These are phyloP conservation scores for Silurus glanis DNA, from an alignment of 2,113 vertebrate species.

Conservation along the genomic window DNA sequence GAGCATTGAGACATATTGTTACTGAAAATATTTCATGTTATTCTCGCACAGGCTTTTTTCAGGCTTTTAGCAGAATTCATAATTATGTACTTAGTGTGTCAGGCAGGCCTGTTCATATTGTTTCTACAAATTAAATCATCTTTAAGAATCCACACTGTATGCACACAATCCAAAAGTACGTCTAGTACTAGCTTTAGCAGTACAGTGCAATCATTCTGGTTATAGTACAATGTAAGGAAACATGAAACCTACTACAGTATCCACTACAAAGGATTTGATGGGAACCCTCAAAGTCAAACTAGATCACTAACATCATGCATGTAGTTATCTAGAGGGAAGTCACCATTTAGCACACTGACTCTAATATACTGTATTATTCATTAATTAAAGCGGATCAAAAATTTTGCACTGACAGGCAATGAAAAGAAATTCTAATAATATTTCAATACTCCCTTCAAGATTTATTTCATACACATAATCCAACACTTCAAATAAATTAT, in stretches of 20 bases:
- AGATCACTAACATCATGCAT: background rate
- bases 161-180: background rate
- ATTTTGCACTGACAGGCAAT: background rate
- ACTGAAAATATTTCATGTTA: background rate
- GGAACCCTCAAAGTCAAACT: background rate
- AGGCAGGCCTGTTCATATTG: background rate
- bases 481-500: background rate
- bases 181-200: background rate
- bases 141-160: background rate
- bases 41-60: background rate
- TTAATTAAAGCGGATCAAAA: background rate
- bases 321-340: background rate
- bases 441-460: background rate
- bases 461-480: background rate
- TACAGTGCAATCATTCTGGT: background rate
- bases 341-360: background rate
- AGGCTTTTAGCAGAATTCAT: background rate
- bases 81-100: background rate
- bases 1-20: background rate
- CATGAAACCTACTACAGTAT: background rate
- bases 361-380: background rate
- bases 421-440: too few relatives aligned
- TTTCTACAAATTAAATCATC: background rate
- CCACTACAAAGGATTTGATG: background rate
- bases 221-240: background rate